Evolutionary conservation across 2,113 vertebrate genomes (phyloP).

Genomic region (Zosterops pallidus): DNA sequence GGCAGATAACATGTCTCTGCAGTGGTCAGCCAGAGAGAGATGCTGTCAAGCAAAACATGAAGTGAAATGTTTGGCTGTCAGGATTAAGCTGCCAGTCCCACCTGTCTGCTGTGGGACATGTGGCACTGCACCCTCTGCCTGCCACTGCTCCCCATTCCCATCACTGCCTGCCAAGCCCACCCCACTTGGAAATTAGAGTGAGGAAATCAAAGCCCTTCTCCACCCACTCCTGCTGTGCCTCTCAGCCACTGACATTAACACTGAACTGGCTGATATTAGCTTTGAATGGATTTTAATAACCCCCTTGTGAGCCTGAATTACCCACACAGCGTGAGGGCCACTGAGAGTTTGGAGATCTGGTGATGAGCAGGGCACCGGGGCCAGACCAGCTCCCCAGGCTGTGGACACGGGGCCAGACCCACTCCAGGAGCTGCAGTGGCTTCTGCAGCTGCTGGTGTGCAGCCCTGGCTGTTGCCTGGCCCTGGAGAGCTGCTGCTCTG

Average conservation of each 20-base stretch:
- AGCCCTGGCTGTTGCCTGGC: neutral
- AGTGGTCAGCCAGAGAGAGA: neutral
- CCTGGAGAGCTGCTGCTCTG: neutral
- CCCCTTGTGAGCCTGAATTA: conserved; percentile 7
- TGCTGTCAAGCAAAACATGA: neutral
- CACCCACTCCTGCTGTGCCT: conserved; percentile 5
- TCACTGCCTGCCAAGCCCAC: neutral
- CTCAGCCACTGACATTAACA: conserved; percentile 49
- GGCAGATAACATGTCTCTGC: neutral
- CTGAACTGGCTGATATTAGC: conserved; percentile 2
- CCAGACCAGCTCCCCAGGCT: neutral
- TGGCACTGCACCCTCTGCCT: neutral
- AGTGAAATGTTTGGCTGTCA: neutral
- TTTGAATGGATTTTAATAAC: conserved; percentile 61
- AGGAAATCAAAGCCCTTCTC: conserved; percentile 25
- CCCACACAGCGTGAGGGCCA: neutral
- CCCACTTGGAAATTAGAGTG: neutral
- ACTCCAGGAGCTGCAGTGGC: neutral
- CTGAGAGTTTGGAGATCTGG: neutral
- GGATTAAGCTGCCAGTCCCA: neutral
- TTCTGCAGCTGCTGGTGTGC: neutral
- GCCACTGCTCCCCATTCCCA: rapidly evolving
- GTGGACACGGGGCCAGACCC: neutral
- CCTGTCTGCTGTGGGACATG: neutral
- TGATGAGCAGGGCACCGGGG: neutral